A percentile compares a stretch with the other conserved stretches of the same genome.
Evolutionary conservation across 2,797 vertebrate species (phyloP).

Genomic region (Rhodeus uyekii): DNA sequence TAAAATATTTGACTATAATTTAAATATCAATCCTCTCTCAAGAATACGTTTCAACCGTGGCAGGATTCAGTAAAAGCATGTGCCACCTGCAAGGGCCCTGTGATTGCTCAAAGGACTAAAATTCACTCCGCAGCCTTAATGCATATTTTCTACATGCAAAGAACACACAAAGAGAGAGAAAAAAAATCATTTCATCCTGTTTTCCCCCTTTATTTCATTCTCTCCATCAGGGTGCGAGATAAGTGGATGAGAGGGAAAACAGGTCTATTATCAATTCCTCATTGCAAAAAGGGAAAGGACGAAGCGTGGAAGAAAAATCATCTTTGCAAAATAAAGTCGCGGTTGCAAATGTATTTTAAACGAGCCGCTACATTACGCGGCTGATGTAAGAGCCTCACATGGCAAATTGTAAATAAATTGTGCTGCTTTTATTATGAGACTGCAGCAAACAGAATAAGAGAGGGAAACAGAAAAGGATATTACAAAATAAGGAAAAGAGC

Average conservation of each 20-base stretch:
- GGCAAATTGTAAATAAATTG: slow-evolving; percentile 77
- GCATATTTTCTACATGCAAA: slow-evolving; percentile 18
- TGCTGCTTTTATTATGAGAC: slow-evolving; percentile 68
- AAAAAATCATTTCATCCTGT: slow-evolving; percentile 60
- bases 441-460: slow-evolving; percentile 13
- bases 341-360: slow-evolving; percentile 79
- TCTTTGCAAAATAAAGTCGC: slow-evolving; percentile 63
- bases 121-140: neutral
- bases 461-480: slow-evolving; percentile 34
- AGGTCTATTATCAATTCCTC: slow-evolving; percentile 57
- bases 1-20: neutral
- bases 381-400: slow-evolving; percentile 72
- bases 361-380: slow-evolving; percentile 75
- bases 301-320: slow-evolving; percentile 68
- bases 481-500: slow-evolving; percentile 39
- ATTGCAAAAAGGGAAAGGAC: slow-evolving; percentile 43
- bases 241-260: slow-evolving; percentile 59
- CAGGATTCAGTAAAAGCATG: neutral
- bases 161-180: slow-evolving; percentile 45
- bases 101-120: neutral
- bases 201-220: slow-evolving; percentile 35
- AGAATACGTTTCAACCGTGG: neutral
- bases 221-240: slow-evolving; percentile 46
- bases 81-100: neutral
- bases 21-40: neutral